A percentile compares a stretch with the other conserved stretches of the same genome.
These are phyloP conservation scores for Leptoclinus maculatus DNA, from an alignment of 2,797 vertebrate species.

Conservation along the genomic window DNA sequence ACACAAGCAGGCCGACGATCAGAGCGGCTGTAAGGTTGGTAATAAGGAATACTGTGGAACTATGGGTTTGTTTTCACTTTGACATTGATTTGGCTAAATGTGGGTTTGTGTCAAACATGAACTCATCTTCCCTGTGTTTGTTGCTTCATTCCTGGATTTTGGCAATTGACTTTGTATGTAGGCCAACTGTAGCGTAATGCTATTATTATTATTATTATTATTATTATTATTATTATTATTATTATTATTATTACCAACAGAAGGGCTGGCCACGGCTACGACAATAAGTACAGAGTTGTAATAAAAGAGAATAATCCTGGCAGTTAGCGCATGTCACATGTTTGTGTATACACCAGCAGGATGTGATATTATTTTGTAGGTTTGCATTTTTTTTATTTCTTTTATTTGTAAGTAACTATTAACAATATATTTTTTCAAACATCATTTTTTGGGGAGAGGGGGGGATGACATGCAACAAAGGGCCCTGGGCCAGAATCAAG, in stretches of 20 bases:
- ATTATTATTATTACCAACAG: not conserved
- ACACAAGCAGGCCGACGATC: too few relatives aligned
- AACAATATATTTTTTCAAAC: too few relatives aligned
- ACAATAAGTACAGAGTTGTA: not conserved
- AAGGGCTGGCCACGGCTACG: not conserved
- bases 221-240: not conserved
- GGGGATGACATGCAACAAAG: too few relatives aligned
- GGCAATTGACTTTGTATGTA: not conserved
- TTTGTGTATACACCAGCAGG: too few relatives aligned
- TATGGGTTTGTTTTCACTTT: not conserved
- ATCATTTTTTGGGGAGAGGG: too few relatives aligned
- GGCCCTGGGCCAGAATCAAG: too few relatives aligned
- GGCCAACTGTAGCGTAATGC: not conserved
- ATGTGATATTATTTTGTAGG: too few relatives aligned
- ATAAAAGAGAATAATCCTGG: not conserved
- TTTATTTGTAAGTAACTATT: too few relatives aligned
- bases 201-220: too few relatives aligned
- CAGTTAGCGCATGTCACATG: not conserved
- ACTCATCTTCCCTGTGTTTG: not conserved
- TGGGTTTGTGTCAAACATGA: not conserved
- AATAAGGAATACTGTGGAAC: not conserved
- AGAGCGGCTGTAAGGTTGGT: not conserved
- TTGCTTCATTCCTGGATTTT: not conserved
- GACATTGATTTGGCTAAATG: not conserved
- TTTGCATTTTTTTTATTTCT: too few relatives aligned